Evolutionary conservation across 30 jellyfish, hydroid and myxozoan species (phyloP), one percentile per base, ranked within the genome.

Genomic region (Pelagia noctiluca): DNA sequence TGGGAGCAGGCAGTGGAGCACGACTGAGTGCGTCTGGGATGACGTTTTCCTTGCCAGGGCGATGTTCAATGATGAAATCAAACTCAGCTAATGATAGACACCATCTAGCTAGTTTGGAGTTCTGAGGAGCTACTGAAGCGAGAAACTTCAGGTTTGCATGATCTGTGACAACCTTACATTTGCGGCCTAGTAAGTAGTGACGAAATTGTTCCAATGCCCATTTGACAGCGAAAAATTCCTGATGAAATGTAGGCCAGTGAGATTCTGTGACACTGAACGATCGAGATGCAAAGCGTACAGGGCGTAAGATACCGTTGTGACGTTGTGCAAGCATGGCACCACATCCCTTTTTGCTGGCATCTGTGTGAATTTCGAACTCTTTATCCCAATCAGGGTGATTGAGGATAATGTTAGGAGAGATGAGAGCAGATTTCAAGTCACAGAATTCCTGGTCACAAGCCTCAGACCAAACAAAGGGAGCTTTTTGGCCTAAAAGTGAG

Each of bases 11-110:
- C 21, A 78, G 22, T 0, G 89, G 89, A 24, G 88, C 82, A 1
- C 89, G 13, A 50, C 89, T 78, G 4, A 78, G 31, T 2, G 80
- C 32, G 68, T 78, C 89, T 11, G 89, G 89, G 22, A 78, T 52
- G n/a, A 64, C 69, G 71, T 62, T 78, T 32, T 21, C 71, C 42
- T 78, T 78, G 4, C 89, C 89, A 35, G 89, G 82, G 31, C 82
- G 82, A 54, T 78, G 89, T 61, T 78, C 89, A 18, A 61, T 78
- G 82, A 0, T 5, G 29, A 76, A 76, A 35, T 76, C 88, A 57
- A 76, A 76, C 50, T 76, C 88, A 4, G 88, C 78, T 10, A 76
- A 22, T 4, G 78, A 52, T 24, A 76, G 35, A 37, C 88, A 76
- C 78, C 76, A 76, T 1, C 88, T 3, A 18, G 88, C 78, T 0